Evolutionary conservation across 2,797 vertebrate genomes (phyloP).

Genomic region (Otolemur crassicaudatus): DNA sequence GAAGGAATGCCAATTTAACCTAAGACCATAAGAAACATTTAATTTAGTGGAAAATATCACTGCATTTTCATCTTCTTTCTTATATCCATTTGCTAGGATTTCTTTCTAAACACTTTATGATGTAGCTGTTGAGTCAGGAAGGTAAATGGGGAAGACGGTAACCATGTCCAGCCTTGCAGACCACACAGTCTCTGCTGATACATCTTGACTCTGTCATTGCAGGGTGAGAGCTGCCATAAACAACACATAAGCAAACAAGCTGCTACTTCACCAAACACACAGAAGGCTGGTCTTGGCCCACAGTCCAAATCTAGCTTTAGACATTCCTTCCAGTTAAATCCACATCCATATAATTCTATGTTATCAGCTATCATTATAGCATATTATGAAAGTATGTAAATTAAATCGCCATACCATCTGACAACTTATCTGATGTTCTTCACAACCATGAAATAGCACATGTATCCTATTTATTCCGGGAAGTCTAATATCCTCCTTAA

Average conservation of each 20-base stretch:
- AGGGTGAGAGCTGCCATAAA: neutral
- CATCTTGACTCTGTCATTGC: neutral
- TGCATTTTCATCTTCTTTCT: neutral
- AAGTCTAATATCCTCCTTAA: neutral
- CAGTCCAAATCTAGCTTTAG: neutral
- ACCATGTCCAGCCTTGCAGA: neutral
- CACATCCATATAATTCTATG: neutral
- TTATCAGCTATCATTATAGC: neutral
- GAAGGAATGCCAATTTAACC: neutral
- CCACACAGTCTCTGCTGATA: neutral
- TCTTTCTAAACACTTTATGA: neutral
- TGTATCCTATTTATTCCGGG: neutral
- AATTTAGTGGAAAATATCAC: neutral
- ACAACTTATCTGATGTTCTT: conserved; percentile 9
- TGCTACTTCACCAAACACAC: neutral
- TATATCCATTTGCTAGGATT: neutral
- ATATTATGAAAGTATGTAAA: conserved; percentile 5
- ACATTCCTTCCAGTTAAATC: neutral
- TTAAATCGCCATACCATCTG: conserved; percentile 15
- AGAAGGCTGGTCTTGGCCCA: neutral
- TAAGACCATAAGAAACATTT: neutral
- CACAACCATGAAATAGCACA: conserved; percentile 23
- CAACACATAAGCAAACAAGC: neutral
- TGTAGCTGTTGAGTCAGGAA: neutral
- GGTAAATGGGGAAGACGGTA: neutral